A percentile compares a stretch with the other conserved stretches of the same genome.
Evolutionary conservation across 2,888 invertebrate genomes (phyloP).

Genomic region (Calameuta pallipes): DNA sequence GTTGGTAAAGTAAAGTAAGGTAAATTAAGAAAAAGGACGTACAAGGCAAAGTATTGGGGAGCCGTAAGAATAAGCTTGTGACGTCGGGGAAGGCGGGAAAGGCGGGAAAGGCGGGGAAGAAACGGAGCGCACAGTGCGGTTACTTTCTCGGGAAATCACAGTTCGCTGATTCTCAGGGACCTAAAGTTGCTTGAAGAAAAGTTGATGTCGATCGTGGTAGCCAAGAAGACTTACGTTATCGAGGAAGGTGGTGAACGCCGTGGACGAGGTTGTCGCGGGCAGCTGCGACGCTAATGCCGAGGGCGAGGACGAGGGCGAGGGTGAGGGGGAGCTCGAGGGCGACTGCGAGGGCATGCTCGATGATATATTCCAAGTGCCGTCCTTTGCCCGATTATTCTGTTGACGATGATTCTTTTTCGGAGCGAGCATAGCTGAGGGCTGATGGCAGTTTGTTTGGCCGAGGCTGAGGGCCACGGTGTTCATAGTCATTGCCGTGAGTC

Average conservation of each 20-base stretch:
- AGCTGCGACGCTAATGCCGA: neutral
- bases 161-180: neutral
- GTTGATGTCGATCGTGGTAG: neutral
- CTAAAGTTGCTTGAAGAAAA: neutral
- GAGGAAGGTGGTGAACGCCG: conserved; percentile 2
- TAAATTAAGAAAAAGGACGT: neutral
- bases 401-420: conserved; percentile 61
- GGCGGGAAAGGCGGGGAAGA: neutral
- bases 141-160: conserved; percentile 4
- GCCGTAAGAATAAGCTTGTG: neutral
- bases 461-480: conserved; percentile 64
- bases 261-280: neutral
- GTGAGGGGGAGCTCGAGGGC: conserved; percentile 23
- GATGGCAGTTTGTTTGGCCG: conserved; percentile 59
- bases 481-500: conserved; percentile 61
- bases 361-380: conserved; percentile 24
- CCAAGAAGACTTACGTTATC: conserved; percentile 17
- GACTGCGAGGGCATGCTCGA: conserved; percentile 40
- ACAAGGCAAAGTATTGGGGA: neutral
- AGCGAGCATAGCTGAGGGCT: conserved; percentile 56
- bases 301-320: neutral
- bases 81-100: neutral
- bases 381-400: conserved; percentile 36
- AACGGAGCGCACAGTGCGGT: neutral
- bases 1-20: no score